Conservation (phyloP, 2,113 vertebrate species). For the Panthera tigris region DNA sequence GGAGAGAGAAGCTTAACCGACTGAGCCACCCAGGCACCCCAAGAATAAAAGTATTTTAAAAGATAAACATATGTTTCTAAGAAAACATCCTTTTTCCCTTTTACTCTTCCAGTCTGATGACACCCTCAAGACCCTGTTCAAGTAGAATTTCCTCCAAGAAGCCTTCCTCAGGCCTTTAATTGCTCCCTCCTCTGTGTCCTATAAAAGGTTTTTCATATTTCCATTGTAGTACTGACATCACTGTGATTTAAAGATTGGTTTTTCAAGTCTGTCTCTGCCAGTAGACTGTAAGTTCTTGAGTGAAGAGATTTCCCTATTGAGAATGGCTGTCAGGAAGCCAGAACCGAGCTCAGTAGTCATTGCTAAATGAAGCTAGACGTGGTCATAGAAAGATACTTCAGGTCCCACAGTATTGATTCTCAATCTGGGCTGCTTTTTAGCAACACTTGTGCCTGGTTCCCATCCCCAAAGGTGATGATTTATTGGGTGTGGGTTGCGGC, state of each 20-base stretch:
- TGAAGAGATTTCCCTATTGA: background rate
- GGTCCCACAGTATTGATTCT: background rate
- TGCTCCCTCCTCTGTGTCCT: background rate
- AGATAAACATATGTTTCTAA: background rate
- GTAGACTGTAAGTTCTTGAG: background rate
- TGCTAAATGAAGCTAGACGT: background rate
- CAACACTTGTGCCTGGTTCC: background rate
- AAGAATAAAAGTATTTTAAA: slow-evolving; percentile 8
- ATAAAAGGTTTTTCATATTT: background rate
- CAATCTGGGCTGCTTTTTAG: background rate
- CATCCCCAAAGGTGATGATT: background rate
- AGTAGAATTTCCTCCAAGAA: slow-evolving; percentile 3
- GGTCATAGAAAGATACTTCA: background rate
- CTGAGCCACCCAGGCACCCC: background rate
- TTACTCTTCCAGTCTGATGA: background rate
- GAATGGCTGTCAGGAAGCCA: background rate
- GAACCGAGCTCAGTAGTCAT: background rate
- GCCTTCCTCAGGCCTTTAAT: background rate
- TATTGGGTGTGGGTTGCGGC: background rate
- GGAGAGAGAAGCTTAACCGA: too few species aligned
- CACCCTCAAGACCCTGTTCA: background rate
- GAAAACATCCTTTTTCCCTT: background rate
- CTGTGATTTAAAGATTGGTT: background rate
- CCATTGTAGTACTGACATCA: background rate
- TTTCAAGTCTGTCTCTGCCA: slow-evolving; percentile 8